These are phyloP conservation scores for Phasia obesa DNA, from an alignment of 2,888 invertebrate genomes.

Conservation along the genomic window DNA sequence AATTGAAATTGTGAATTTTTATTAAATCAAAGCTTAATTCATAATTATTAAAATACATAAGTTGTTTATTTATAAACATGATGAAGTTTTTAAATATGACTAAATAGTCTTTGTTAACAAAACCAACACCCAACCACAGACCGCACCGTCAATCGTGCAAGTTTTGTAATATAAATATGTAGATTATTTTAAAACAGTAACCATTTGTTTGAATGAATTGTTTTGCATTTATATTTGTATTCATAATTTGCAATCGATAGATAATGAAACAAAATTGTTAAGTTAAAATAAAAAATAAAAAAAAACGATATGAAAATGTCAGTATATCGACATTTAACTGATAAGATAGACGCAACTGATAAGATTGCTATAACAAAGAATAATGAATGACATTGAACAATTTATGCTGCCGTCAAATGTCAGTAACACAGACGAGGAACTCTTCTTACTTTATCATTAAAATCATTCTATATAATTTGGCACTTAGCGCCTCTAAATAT, in stretches of 20 bases:
- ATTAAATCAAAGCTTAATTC: constrained; percentile 49
- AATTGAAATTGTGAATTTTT: constrained; percentile 48
- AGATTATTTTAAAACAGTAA: constrained; percentile 18
- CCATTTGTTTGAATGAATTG: constrained; percentile 27
- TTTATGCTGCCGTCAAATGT: constrained; percentile 52
- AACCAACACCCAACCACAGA: constrained; percentile 8
- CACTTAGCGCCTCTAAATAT: too few species aligned
- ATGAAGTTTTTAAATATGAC: constrained; percentile 42
- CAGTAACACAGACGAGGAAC: constrained; percentile 13
- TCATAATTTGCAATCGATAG: constrained; percentile 9
- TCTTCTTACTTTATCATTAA: too few species aligned
- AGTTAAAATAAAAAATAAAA: neutral
- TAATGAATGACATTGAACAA: constrained; percentile 43
- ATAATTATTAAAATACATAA: constrained; percentile 51
- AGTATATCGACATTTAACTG: constrained; percentile 55
- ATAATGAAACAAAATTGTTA: constrained; percentile 29
- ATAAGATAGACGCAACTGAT: constrained; percentile 61
- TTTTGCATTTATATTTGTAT: constrained; percentile 11
- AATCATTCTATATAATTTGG: too few species aligned
- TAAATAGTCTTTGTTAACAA: constrained; percentile 19
- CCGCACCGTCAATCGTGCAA: neutral
- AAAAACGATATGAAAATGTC: constrained; percentile 56
- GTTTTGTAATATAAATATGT: constrained; percentile 16
- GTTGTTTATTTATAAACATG: constrained; percentile 53
- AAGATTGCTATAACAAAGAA: constrained; percentile 52